phyloP scores from a whole-genome alignment of 1,140 invertebrate species.

The Nixonia krombeini region DNA sequence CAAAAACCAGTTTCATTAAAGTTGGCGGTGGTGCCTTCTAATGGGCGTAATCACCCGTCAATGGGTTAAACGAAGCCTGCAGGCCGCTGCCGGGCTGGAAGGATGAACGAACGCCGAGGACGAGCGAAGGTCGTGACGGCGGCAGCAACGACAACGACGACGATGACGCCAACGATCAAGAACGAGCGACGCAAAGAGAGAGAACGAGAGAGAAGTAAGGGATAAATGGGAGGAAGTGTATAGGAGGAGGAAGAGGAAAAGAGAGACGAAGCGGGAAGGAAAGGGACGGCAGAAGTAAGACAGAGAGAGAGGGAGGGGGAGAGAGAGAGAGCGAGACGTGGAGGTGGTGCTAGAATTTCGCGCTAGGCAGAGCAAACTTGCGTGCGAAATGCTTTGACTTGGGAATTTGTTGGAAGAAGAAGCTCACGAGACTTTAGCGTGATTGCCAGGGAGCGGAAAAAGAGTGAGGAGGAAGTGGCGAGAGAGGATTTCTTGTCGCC shows the following conservation, averaged over 20 bases:
- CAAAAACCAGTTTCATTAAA: conserved; percentile 54
- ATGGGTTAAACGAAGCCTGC: conserved; percentile 44
- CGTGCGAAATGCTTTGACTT: conserved; percentile 44
- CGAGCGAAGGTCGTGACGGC: conserved; percentile 33
- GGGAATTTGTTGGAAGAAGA: conserved; percentile 10
- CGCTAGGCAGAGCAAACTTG: conserved; percentile 11
- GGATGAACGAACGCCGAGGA: conserved; percentile 28
- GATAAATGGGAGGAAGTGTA: too few relatives aligned
- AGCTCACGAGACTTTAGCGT: conserved; percentile 4
- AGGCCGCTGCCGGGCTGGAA: conserved; percentile 4
- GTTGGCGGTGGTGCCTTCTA: conserved; percentile 44
- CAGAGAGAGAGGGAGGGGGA: too few relatives aligned
- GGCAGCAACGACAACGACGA: neutral
- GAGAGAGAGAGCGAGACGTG: conserved; percentile 7
- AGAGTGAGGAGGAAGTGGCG: conserved; percentile 20
- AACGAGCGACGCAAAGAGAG: too few relatives aligned
- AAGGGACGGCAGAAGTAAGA: too few relatives aligned
- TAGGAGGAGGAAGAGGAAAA: too few relatives aligned
- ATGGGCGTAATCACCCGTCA: conserved; percentile 51
- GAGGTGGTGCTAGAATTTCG: conserved; percentile 16
- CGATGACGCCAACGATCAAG: too few relatives aligned
- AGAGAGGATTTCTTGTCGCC: conserved; percentile 58
- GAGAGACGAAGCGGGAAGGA: too few relatives aligned
- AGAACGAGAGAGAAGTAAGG: too few relatives aligned
- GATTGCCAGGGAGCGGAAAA: conserved; percentile 27